Evolutionary conservation across 2,888 invertebrate species (phyloP), one percentile per base, ranked within the genome.

Genomic region (Pomacea canaliculata): DNA sequence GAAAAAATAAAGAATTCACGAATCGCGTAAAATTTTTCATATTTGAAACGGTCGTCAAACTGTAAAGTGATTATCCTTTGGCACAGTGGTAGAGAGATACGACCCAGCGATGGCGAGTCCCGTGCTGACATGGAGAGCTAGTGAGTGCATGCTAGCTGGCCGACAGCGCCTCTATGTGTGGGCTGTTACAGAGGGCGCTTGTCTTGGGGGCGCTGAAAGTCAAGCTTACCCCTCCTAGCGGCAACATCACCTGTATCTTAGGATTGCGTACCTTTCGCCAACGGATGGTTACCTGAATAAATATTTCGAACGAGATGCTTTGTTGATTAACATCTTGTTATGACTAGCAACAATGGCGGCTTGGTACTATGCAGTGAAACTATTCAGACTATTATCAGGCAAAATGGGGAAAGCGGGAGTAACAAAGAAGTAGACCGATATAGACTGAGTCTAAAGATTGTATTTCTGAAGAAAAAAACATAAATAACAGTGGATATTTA

Each of bases 191-290:
- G 84, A 78, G 82, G 84, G 84, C 84, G 84, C 84, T 84, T 79
- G 80, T 72, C 78, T 73, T 82, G 84, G 83, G 82, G 83, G 84
- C 84, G 84, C 84, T 84, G 80, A 76, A 67, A 78, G 77, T 75
- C 63, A 78, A 76, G 68, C 76, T 75, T 76, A 71, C 76, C 81
- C 80, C 83, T 83, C 79, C 79, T 79, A 76, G 79, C 79, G 79
- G 79, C 76, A 70, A 77, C 70, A 76, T 75, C 68, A 71, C 68
- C 71, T 73, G 65, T 71, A 51, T 67, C 70, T 59, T 49, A 23
- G 76, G 71, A 71, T 76, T 76, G 76, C 71, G 66, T 76, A 71
- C 76, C 76, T 76, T 76, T 23, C 60, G n/a, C 19, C 10, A 56
- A 4, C 51, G 16, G 51, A 7, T 56, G 51, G 51, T 56, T 56